Conservation (phyloP, 2,888 invertebrate species). For the Ischnura elegans region DNA sequence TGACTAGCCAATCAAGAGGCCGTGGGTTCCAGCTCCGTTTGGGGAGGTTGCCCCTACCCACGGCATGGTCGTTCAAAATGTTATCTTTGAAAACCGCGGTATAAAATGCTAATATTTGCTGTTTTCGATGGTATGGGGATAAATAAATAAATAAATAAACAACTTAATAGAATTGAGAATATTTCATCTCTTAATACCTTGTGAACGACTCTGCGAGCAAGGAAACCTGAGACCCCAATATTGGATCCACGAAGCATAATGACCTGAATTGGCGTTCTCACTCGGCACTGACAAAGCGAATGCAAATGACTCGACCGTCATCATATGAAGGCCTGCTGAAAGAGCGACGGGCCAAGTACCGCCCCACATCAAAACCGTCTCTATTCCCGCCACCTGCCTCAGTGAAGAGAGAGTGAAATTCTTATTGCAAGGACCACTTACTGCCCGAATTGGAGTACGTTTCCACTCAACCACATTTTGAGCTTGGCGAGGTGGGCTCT, state of each 20-base stretch:
- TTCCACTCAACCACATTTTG: too few relatives aligned
- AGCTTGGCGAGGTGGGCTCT: too few relatives aligned
- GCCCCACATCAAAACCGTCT: not conserved
- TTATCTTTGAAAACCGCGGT: too few relatives aligned
- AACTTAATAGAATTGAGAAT: too few relatives aligned
- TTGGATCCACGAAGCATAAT: not conserved
- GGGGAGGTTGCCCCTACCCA: too few relatives aligned
- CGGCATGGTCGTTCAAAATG: too few relatives aligned
- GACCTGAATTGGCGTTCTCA: not conserved
- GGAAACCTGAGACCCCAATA: not conserved
- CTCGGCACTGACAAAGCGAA: not conserved
- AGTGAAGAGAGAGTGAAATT: not conserved
- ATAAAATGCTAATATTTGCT: too few relatives aligned
- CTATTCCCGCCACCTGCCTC: not conserved
- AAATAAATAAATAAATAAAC: too few relatives aligned
- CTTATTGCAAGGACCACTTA: not conserved
- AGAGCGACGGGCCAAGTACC: not conserved
- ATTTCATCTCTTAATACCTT: not conserved
- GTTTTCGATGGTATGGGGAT: too few relatives aligned
- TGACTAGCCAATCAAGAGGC: too few relatives aligned
- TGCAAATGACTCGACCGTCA: not conserved
- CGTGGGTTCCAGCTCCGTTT: too few relatives aligned
- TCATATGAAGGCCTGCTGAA: not conserved
- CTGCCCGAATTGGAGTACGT: not conserved
- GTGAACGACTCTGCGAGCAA: not conserved